phyloP scores from a whole-genome alignment of 2,113 vertebrate genomes.

The Promerops cafer region DNA sequence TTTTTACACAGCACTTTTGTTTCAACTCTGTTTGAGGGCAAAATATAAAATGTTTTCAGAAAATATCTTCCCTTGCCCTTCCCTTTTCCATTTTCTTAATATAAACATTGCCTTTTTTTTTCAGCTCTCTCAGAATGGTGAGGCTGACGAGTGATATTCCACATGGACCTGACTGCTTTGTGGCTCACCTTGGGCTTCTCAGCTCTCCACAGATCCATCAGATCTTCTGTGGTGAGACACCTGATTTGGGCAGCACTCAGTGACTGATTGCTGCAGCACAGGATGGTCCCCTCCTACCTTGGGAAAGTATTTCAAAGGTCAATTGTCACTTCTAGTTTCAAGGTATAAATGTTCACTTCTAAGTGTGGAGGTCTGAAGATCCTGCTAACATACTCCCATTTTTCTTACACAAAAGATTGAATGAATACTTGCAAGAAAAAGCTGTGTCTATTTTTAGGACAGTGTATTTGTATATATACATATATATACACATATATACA shows the following conservation, averaged over 20 bases:
- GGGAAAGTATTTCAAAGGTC: background rate
- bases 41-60: background rate
- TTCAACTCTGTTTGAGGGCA: background rate
- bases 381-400: background rate
- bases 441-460: background rate
- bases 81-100: background rate
- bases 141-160: background rate
- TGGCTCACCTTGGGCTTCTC: background rate
- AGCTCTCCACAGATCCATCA: background rate
- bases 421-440: background rate
- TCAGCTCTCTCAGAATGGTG: background rate
- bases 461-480: too few relatives aligned
- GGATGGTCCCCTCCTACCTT: background rate
- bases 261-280: background rate
- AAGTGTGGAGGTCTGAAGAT: background rate
- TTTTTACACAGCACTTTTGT: background rate
- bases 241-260: rapidly evolving
- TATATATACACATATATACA: too few relatives aligned
- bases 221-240: background rate
- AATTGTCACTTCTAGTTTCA: background rate
- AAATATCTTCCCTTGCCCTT: background rate
- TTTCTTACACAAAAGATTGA: background rate
- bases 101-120: background rate
- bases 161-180: background rate
- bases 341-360: background rate